Base-by-base conservation (phyloP, 2,888 invertebrate species). In the Euzetes globulus region DNA sequence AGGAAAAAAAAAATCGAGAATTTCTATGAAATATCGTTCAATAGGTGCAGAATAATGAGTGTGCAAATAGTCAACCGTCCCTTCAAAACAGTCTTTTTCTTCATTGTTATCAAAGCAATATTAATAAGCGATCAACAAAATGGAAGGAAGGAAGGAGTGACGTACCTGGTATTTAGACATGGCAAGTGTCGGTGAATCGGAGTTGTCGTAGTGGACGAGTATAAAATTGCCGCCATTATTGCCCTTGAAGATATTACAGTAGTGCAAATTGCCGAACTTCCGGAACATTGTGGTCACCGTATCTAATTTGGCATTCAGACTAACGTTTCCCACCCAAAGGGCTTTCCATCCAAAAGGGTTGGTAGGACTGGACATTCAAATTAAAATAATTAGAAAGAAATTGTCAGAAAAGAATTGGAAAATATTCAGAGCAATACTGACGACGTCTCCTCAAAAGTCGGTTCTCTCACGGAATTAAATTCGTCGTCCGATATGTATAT, bases 301-400 rank as follows among this genome's bases (percentile, higher is more conserved):
- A 78, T 83, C 82, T 79, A 84, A 83, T 27, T 82, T 81, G 19
- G 84, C 83, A 79, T 82, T 82, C 37, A 83, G 83, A 78, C 83
- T 81, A 78, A 85, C 83, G 81, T 85, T 85, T 58, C 85, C 85
- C 45, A 85, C 83, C 85, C 85, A 85, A 70, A 85, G 79, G n/a
- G 84, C 84, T 72, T 83, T 83, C 71, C 83, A 80, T 45, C 84
- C 84, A 79, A 84, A 82, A 33, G 84, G 84, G 80, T 84, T 85
- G 71, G 80, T 80, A 25, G 83, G 83, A 76, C 84, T 84, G 80
- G 19, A 80, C 80, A 65, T 77, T 25, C 47, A 50, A 22, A 41
- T 17, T 6, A 17, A 50, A 15, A 50, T 4, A 50, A 50, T 50
- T 50, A 58, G 58, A 19, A 22, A 19, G 4, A 13, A 58, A n/a